phyloP scores from a whole-genome alignment of 2,888 invertebrate species.

The Ectropis crepuscularia region DNA sequence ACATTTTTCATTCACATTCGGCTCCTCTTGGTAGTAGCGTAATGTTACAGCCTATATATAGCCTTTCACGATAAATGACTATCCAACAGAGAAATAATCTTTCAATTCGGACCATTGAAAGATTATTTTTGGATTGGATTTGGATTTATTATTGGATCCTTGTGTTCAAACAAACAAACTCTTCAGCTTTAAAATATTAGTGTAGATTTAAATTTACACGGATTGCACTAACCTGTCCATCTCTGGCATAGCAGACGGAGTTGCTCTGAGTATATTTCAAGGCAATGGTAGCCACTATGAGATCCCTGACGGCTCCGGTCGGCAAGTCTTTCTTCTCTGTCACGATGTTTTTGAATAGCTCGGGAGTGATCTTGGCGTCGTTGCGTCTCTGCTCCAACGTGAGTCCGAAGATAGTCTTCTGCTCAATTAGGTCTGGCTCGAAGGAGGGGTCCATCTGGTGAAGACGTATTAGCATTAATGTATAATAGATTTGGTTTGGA shows the following conservation, averaged over 20 bases:
- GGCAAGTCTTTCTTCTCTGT: conserved; percentile 88
- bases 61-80: no score
- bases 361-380: conserved; percentile 91
- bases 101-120: no score
- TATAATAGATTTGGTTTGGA: background rate
- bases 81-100: no score
- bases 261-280: conserved; percentile 99
- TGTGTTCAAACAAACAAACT: no score
- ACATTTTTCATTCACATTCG: no score
- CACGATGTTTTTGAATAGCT: conserved; percentile 93
- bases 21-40: no score
- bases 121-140: no score
- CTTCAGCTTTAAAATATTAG: no score
- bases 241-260: conserved; percentile 97
- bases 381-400: conserved; percentile 93
- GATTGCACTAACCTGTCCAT: conserved; percentile 88
- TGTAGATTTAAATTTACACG: no score
- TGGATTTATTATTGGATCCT: no score
- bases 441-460: conserved; percentile 93
- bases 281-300: conserved; percentile 97
- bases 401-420: conserved; percentile 82
- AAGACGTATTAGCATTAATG: background rate
- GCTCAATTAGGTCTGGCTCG: conserved; percentile 92
- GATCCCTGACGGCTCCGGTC: conserved; percentile 91
- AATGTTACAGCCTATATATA: no score